phyloP scores from a whole-genome alignment of 1,140 invertebrate genomes.

The Diploscapter pachys region DNA sequence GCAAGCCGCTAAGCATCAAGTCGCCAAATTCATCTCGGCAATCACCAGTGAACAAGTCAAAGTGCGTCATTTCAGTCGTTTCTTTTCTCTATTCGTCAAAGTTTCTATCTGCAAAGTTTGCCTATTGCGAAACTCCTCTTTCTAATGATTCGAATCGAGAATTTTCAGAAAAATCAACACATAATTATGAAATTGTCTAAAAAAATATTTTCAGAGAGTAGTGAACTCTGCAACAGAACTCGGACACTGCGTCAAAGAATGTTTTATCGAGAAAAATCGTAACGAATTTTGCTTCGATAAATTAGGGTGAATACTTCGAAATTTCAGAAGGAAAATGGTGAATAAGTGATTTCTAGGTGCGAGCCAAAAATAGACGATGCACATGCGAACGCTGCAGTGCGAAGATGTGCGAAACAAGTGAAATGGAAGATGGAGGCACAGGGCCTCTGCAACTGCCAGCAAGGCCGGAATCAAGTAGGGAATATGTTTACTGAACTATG shows the following conservation, averaged over 20 bases:
- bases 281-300: constrained; percentile 8
- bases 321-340: not conserved
- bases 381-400: constrained; percentile 10
- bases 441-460: constrained; percentile 13
- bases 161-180: too few relatives aligned
- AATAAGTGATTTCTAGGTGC: constrained; percentile 9
- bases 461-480: not conserved
- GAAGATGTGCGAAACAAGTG: constrained; percentile 9
- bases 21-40: too few relatives aligned
- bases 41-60: too few relatives aligned
- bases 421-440: constrained; percentile 13
- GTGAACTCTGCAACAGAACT: not conserved
- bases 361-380: constrained; percentile 14
- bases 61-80: too few relatives aligned
- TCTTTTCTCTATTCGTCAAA: too few relatives aligned
- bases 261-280: constrained; percentile 9
- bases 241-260: constrained; percentile 10
- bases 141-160: too few relatives aligned
- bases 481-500: too few relatives aligned
- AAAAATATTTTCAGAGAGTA: constrained; percentile 1
- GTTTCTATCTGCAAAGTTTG: too few relatives aligned
- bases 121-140: too few relatives aligned
- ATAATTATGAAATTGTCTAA: not conserved
- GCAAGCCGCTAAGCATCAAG: too few relatives aligned
- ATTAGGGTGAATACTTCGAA: not conserved